Percentiles rank a stretch among this genome's conserved stretches.
Evolutionary conservation across 2,888 invertebrate species (phyloP).

Genomic region (Monochamus alternatus): DNA sequence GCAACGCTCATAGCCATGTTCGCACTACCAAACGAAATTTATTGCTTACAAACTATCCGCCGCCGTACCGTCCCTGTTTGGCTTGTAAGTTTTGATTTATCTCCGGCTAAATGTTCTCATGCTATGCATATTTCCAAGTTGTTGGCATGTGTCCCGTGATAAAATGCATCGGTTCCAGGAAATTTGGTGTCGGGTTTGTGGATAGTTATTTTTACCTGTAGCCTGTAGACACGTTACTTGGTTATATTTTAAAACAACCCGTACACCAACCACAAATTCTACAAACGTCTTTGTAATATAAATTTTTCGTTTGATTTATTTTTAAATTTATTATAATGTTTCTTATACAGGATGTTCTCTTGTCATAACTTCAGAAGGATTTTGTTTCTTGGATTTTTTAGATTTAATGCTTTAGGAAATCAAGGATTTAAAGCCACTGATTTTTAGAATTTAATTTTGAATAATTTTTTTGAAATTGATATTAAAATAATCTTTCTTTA

Average conservation of each 20-base stretch:
- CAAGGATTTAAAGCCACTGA: too few relatives aligned
- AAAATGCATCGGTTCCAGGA: conserved; percentile 1
- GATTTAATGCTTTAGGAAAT: too few relatives aligned
- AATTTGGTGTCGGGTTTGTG: background rate
- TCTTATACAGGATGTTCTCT: too few relatives aligned
- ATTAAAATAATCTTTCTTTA: too few relatives aligned
- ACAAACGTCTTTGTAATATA: too few relatives aligned
- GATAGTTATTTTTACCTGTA: background rate
- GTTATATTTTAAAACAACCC: background rate
- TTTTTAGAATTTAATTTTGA: too few relatives aligned
- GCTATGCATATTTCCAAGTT: background rate
- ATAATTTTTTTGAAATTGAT: too few relatives aligned
- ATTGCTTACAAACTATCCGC: background rate
- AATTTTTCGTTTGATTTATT: too few relatives aligned
- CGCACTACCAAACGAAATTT: background rate
- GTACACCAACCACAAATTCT: background rate
- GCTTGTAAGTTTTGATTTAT: background rate
- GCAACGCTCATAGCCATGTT: background rate
- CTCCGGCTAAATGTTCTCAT: background rate
- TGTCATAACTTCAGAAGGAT: too few relatives aligned
- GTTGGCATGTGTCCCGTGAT: conserved; percentile 5
- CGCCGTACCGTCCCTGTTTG: background rate
- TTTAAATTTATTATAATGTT: too few relatives aligned
- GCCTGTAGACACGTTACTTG: background rate
- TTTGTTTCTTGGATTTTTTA: too few relatives aligned